A percentile compares a stretch with the other conserved stretches of the same genome.
phyloP scores from a whole-genome alignment of 2,888 invertebrate species.

The Sphinx pinastri region DNA sequence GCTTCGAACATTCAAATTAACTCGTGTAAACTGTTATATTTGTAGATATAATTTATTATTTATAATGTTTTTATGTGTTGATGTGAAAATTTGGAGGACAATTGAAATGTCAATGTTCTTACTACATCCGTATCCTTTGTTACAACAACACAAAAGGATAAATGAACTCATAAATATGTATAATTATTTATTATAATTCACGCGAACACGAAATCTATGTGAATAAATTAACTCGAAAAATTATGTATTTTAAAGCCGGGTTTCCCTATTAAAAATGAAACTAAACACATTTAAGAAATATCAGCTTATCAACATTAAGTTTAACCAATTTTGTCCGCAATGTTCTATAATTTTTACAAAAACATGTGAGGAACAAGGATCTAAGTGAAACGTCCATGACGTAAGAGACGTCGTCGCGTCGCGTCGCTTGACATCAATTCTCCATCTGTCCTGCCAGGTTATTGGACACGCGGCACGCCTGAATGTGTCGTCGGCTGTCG shows the following conservation, averaged over 20 bases:
- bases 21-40: conserved; percentile 2
- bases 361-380: too few species aligned
- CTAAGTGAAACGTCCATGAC: too few species aligned
- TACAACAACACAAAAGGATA: conserved; percentile 1
- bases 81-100: neutral
- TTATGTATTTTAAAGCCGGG: neutral
- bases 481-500: too few species aligned
- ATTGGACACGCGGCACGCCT: too few species aligned
- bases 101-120: neutral
- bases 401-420: too few species aligned
- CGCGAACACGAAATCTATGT: neutral
- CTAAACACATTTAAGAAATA: too few species aligned
- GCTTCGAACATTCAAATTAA: conserved; percentile 17
- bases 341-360: too few species aligned
- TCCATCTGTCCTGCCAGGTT: too few species aligned
- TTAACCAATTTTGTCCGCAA: too few species aligned
- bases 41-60: neutral
- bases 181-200: neutral
- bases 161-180: neutral
- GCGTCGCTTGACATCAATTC: too few species aligned
- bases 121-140: conserved; percentile 14
- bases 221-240: neutral
- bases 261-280: too few species aligned
- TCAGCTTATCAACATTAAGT: too few species aligned
- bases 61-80: neutral